A percentile compares a stretch with the other conserved stretches of the same genome.
Evolutionary conservation across 1,140 invertebrate species (phyloP).

Genomic region (Bombus ignitus): DNA sequence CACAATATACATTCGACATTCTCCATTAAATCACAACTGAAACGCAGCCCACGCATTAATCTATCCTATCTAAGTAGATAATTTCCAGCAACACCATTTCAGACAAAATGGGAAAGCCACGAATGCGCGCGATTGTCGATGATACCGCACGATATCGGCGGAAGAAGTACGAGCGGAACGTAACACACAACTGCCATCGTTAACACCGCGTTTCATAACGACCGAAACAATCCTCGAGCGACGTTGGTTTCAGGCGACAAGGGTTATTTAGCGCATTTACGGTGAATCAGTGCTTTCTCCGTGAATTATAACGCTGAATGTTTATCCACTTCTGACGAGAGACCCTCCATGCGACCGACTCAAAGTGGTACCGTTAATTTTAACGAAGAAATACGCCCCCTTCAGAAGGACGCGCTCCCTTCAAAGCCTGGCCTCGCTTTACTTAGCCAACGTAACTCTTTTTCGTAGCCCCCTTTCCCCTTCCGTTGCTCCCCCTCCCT

Average conservation of each 20-base stretch:
- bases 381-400: conserved; percentile 52
- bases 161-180: too few species aligned
- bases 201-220: too few species aligned
- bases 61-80: too few species aligned
- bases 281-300: conserved; percentile 46
- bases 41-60: too few species aligned
- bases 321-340: conserved; percentile 53
- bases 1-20: too few species aligned
- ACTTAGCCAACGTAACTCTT: conserved; percentile 69
- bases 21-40: too few species aligned
- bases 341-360: conserved; percentile 40
- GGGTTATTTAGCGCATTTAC: conserved; percentile 30
- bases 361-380: conserved; percentile 52
- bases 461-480: conserved; percentile 53
- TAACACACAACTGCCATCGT: too few species aligned
- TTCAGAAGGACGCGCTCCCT: conserved; percentile 49
- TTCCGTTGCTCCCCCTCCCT: not conserved
- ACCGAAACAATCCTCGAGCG: not conserved
- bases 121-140: too few species aligned
- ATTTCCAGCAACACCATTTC: too few species aligned
- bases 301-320: conserved; percentile 52
- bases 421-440: conserved; percentile 60
- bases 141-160: too few species aligned
- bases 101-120: too few species aligned
- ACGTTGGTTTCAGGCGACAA: not conserved